Base-by-base conservation (phyloP, 2,888 invertebrate genomes). In the Eristalinus sepulchralis region DNA sequence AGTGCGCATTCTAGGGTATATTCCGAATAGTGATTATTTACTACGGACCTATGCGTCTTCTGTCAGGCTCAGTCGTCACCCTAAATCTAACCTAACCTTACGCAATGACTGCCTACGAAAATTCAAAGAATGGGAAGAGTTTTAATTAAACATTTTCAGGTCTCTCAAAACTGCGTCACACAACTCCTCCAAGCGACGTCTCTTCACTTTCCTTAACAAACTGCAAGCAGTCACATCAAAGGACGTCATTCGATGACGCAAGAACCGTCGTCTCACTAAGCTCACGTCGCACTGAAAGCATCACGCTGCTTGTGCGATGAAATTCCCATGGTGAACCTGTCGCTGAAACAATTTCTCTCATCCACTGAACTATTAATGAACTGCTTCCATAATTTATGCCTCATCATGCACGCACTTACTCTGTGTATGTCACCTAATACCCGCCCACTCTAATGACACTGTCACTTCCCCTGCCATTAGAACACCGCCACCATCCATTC, bases 371-470 rank as follows among this genome's bases (percentile, higher is more conserved):
- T 24, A 63, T 63, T 63, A 72, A 63, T 63, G 72, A 33, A 47
- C 53, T 72, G 22, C 53, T 63, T 10, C 17, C 31, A 22, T 72
- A 72, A 78, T 70, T 78, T 78, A 70, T 70, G 36, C 71, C 10
- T 22, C 20, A 17, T 59, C 72, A 72, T 67, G 60, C 22, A 60
- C 66, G 64, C 67, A 66, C 67, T 66, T 8, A 57, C 47, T 36
- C 27, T 27, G 27, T 27, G 10, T 59, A 11, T 55, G 63, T 73
- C 63, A 36, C 34, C 34, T 55, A 66, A n/a, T 60, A 59, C 72
- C 59, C 66, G 67, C 68, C 62, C 66, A 39, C n/a, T 64, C 36
- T 72, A 80, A 72, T 67, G 66, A 22, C 60, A 60, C 47, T 47
- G 17, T 47, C 47, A 17, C 47, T 72, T 47, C 71, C 57, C 34